Conservation (phyloP, 2,888 invertebrate genomes). For the Perizoma affinitatum region DNA sequence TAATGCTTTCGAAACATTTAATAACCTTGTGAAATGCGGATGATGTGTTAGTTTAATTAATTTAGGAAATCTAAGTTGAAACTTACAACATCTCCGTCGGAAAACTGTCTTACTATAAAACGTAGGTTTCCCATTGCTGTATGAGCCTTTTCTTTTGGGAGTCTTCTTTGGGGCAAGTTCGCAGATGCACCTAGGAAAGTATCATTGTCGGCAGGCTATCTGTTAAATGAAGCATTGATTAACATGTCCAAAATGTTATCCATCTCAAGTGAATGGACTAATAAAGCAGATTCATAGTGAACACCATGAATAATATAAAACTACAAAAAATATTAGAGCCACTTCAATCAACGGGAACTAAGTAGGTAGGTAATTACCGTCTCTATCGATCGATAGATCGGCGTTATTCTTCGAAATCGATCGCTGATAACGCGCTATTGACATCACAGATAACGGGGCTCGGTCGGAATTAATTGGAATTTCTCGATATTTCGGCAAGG, state of each 20-base stretch:
- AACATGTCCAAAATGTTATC: no score
- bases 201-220: no score
- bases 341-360: slow-evolving; percentile 13
- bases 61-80: slow-evolving; percentile 24
- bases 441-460: slow-evolving; percentile 25
- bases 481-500: slow-evolving; percentile 20
- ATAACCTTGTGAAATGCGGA: slow-evolving; percentile 32
- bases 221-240: no score
- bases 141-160: no score
- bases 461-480: slow-evolving; percentile 20
- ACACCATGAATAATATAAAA: no score
- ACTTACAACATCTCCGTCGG: slow-evolving; percentile 28
- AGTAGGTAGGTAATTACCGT: not conserved
- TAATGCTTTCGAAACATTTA: slow-evolving; percentile 34
- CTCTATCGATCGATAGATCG: slow-evolving; percentile 18
- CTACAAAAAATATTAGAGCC: not conserved
- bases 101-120: not conserved
- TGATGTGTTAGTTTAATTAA: slow-evolving; percentile 25
- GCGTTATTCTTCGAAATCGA: slow-evolving; percentile 31
- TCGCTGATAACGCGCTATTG: slow-evolving; percentile 28
- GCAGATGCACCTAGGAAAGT: no score
- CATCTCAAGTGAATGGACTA: no score
- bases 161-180: no score
- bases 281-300: no score
- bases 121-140: no score